Percentiles rank a stretch among this genome's conserved stretches.
Conservation (phyloP, 1,140 invertebrate genomes). For the Harlomillsia oculata region DNA sequence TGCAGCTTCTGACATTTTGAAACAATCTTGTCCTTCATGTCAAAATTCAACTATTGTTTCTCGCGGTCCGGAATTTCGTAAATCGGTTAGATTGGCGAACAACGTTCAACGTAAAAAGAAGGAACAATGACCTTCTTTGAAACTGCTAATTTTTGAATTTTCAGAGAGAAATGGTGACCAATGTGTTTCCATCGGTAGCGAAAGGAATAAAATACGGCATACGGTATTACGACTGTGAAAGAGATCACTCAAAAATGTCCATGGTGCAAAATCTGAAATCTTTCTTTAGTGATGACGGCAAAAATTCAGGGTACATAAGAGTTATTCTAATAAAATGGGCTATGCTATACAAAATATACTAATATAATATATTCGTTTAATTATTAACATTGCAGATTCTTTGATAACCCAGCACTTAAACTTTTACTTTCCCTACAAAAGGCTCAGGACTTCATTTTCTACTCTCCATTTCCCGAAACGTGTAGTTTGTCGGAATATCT, state of each 20-base stretch:
- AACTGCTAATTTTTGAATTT: background rate
- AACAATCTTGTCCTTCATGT: conserved; percentile 26
- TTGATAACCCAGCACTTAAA: conserved; percentile 1
- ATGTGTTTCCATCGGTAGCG: background rate
- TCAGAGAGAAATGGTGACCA: background rate
- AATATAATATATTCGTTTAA: too few relatives aligned
- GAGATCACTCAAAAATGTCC: conserved; percentile 18
- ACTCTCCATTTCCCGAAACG: conserved; percentile 20
- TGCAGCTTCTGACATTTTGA: background rate
- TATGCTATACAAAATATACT: too few relatives aligned
- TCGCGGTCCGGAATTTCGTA: conserved; percentile 11
- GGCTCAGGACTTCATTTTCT: conserved; percentile 11
- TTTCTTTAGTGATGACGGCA: conserved; percentile 11
- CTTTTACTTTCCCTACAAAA: conserved; percentile 4
- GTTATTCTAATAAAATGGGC: too few relatives aligned
- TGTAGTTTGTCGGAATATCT: conserved; percentile 8
- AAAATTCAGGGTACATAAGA: conserved; percentile 25
- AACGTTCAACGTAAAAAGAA: too few relatives aligned
- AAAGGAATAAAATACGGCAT: conserved; percentile 8
- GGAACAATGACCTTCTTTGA: background rate
- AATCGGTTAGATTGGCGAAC: conserved; percentile 18
- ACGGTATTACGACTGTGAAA: conserved; percentile 31
- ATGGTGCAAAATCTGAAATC: conserved; percentile 6
- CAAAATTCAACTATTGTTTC: conserved; percentile 5
- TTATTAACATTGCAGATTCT: too few relatives aligned